Evolutionary conservation across 2,113 vertebrate genomes (phyloP), one percentile per base, ranked within the genome.

Genomic region (Grammomys surdaster): DNA sequence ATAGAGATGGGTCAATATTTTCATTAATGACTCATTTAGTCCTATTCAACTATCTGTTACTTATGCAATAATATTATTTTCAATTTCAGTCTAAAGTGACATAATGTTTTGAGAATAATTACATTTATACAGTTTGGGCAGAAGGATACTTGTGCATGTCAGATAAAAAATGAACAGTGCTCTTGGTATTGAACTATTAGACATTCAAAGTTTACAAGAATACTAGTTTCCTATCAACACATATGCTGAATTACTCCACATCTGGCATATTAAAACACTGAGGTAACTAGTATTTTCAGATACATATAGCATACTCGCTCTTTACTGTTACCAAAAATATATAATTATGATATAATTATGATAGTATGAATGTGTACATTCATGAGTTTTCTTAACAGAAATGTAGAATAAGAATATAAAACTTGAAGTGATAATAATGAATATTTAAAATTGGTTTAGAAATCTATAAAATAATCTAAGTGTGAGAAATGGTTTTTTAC

Each of bases 51-150:
- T 0, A 90, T 96, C 80, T 89, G 72, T 26, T 93, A 24, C 69
- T 92, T 95, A 33, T 28, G 43, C 93, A 76, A 90, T 31, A 43
- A 65, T 92, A 97, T 72, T 72, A 40, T 86, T 88, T 95, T 93
- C 19, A 95, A 82, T 76, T 91, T 95, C 28, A 69, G 17, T 63
- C 9, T 46, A 46, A 91, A 94, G 48, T 86, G n/a, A 96, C 31
- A 28, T 43, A 9, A 88, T 54, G 58, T 82, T 88, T 94, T 97
- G 56, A 95, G 84, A 95, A 89, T 81, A 95, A 40, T 82, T 89
- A 40, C 40, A 40, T 40, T 40, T 40, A 40, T 40, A 40, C 40
- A 40, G 40, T 40, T 40, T 94, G 51, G n/a, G 16, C 22, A 85
- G 19, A 92, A 78, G 14, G 20, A 65, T 96, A 10, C 56, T 81